A percentile compares a stretch with the other conserved stretches of the same genome.
Conservation (phyloP, 1,140 invertebrate genomes). For the Zaprionus capensis region DNA sequence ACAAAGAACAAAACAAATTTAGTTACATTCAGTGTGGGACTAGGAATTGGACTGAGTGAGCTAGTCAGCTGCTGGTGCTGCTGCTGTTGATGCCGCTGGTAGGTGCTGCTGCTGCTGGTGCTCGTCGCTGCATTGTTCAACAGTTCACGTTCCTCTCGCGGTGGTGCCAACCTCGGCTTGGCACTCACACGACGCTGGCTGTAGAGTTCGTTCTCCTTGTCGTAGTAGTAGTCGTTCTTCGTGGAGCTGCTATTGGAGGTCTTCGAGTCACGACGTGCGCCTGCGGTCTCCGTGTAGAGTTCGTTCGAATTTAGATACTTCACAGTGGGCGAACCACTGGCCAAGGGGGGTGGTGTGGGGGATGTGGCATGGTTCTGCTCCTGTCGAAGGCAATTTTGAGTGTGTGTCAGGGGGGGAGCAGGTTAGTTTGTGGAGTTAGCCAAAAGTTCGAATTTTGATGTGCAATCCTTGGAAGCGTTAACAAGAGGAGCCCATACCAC, state of each 20-base stretch:
- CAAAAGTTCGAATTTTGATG: constrained; percentile 74
- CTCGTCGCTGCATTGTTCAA: constrained; percentile 32
- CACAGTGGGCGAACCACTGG: constrained; percentile 61
- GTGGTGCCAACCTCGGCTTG: constrained; percentile 71
- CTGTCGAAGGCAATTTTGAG: constrained; percentile 75
- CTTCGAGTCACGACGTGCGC: constrained; percentile 73
- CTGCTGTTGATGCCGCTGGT: constrained; percentile 60
- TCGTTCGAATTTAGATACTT: constrained; percentile 78
- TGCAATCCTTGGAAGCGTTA: constrained; percentile 41
- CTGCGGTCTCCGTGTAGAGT: constrained; percentile 68
- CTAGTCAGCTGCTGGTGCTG: constrained; percentile 64
- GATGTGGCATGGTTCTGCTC: constrained; percentile 60
- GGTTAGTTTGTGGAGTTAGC: constrained; percentile 49
- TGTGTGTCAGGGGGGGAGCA: constrained; percentile 45
- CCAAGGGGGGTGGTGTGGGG: constrained; percentile 59
- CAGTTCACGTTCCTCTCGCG: constrained; percentile 75
- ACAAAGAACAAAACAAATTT: constrained; percentile 59
- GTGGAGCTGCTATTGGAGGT: constrained; percentile 71
- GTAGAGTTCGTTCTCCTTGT: constrained; percentile 83
- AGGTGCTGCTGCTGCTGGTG: constrained; percentile 44
- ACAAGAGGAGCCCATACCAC: constrained; percentile 46
- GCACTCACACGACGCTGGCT: constrained; percentile 54
- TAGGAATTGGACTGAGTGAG: constrained; percentile 76
- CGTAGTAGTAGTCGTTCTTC: constrained; percentile 84
- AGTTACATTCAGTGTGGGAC: constrained; percentile 84